Evolutionary conservation across 2,888 invertebrate genomes (phyloP).

Genomic region (Hymenopus coronatus): DNA sequence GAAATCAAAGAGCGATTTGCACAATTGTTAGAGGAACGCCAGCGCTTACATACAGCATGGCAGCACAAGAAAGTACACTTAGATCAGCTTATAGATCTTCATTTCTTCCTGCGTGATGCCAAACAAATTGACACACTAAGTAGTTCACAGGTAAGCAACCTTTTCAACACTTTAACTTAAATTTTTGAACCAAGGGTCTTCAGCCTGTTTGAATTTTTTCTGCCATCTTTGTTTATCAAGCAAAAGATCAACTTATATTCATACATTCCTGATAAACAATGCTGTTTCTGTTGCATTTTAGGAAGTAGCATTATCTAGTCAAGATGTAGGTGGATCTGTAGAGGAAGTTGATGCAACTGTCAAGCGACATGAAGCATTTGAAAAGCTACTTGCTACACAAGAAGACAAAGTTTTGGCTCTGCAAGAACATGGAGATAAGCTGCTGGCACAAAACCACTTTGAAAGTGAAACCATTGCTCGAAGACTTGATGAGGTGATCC

Average conservation of each 20-base stretch:
- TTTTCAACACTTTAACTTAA: neutral
- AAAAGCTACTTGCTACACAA: constrained; percentile 81
- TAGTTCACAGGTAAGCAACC: constrained; percentile 70
- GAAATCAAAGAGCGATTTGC: constrained; percentile 79
- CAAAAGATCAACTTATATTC: no score
- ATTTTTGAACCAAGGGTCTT: neutral
- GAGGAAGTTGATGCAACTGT: constrained; percentile 87
- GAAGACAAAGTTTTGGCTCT: constrained; percentile 82
- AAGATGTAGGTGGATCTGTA: constrained; percentile 44
- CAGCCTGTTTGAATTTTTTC: no score
- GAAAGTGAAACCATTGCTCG: constrained; percentile 77
- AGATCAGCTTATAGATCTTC: constrained; percentile 88
- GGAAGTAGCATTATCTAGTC: constrained; percentile 41
- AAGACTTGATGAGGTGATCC: constrained; percentile 71
- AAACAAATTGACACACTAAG: constrained; percentile 88
- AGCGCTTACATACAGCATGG: constrained; percentile 80
- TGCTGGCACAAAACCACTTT: constrained; percentile 88
- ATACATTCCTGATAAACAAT: no score
- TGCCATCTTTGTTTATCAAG: no score
- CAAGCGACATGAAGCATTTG: constrained; percentile 93
- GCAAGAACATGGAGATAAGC: constrained; percentile 80
- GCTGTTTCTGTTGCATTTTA: neutral
- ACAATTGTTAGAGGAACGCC: constrained; percentile 74
- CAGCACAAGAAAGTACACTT: constrained; percentile 82
- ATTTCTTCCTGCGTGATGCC: constrained; percentile 91